Percentiles rank a stretch among this genome's conserved stretches.
Conservation (phyloP, 2,888 invertebrate species). For the Xestia c-nigrum region DNA sequence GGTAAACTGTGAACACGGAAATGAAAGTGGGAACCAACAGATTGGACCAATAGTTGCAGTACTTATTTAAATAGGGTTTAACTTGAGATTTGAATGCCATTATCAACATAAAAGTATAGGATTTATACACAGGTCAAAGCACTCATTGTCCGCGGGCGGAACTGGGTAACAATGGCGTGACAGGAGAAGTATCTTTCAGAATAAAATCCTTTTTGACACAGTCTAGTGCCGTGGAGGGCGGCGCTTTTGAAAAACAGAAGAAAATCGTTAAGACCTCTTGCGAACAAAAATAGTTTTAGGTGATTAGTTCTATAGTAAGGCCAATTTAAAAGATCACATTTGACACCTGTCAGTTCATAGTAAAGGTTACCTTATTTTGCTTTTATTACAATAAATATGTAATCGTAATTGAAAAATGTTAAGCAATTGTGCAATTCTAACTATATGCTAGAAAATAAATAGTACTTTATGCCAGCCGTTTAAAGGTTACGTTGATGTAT, state of each 20-base stretch:
- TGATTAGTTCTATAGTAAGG: not conserved
- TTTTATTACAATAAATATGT: not conserved
- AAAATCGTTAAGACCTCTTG: slow-evolving; percentile 29
- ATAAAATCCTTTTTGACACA: slow-evolving; percentile 64
- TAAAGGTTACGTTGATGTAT: too few species aligned
- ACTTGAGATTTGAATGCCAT: slow-evolving; percentile 25
- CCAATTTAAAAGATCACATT: too few species aligned
- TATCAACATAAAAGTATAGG: slow-evolving; percentile 20
- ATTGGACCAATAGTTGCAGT: slow-evolving; percentile 9
- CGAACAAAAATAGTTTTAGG: slow-evolving; percentile 27
- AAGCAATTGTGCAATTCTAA: too few species aligned
- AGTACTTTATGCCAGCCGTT: too few species aligned
- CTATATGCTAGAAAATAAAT: too few species aligned
- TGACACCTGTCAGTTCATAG: too few species aligned
- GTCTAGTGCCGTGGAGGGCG: slow-evolving; percentile 25
- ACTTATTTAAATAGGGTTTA: not conserved
- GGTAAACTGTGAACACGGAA: slow-evolving; percentile 21
- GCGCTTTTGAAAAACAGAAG: slow-evolving; percentile 33
- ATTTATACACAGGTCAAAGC: slow-evolving; percentile 31
- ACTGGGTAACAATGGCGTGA: slow-evolving; percentile 59
- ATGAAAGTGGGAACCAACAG: slow-evolving; percentile 7
- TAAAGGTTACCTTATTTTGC: not conserved
- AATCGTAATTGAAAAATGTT: too few species aligned
- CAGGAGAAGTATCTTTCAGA: slow-evolving; percentile 65
- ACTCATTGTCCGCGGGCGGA: slow-evolving; percentile 39